Base-by-base conservation (phyloP, 2,113 vertebrate species). In the Bos indicus region DNA sequence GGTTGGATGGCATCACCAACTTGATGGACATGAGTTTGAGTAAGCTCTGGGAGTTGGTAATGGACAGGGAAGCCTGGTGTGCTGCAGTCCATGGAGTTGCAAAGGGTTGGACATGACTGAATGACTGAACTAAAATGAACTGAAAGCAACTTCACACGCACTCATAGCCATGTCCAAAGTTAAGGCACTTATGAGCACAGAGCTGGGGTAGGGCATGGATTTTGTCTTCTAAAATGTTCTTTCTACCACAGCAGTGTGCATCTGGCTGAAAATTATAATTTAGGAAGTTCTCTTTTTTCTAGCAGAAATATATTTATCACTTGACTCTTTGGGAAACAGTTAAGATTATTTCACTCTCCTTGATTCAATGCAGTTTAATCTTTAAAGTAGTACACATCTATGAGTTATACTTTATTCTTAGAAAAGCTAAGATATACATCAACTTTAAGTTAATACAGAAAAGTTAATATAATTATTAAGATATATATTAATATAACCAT, bases 371-470 rank as follows among this genome's bases (percentile, higher is more conserved):
- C 19, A 46, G 57, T 74, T 89, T 33, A 71, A 23, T 57, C 57
- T 88, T 95, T 64, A 59, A 93, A 83, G 83, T 92, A 48, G 17
- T 88, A 88, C 83, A 74, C 83, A 93, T 59, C 86, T 71, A 43
- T 74, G 51, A 94, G 51, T 56, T 59, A 81, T 71, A 89, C 46
- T 84, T 94, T 94, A 93, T 67, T 60, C 54, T 59, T 54, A 80
- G 82, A 36, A 90, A 95, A 97, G 56, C 64, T 84, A 91, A 96
- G 30, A 71, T 51, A 92, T 51, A 87, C 5, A 52, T 77, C 56
- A 95, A 95, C 67, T 95, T 89, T 33, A 89, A 85, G 86, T 78
- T 93, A 80, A 85, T 48, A 86, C 6, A 67, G 60, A 54, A n/a
- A 94, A 62, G 30, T 48, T 56, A 59, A 59, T 51, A 57, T 64